Evolutionary conservation across 2,113 vertebrate species (phyloP), one percentile per base, ranked within the genome.

Genomic region (Salvelinus fontinalis): DNA sequence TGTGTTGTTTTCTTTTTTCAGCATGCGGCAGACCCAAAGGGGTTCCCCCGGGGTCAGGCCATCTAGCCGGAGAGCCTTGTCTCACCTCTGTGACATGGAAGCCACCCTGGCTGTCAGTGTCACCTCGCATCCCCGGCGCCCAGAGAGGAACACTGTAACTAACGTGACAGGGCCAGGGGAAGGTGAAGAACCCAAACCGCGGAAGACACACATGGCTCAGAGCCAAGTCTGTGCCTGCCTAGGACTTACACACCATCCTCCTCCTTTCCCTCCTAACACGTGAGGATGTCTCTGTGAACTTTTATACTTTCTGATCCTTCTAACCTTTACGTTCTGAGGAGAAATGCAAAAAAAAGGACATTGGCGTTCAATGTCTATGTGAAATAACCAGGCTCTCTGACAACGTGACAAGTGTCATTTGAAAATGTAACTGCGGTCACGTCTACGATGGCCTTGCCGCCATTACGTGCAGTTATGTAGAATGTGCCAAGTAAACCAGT

Each of bases 71-170:
- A 84, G 85, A 89, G 85, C 79, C 88, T 86, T 29, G 82, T 90
- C 85, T 90, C 89, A 91, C 90, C 91, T 92, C 87, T 31, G 54
- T 87, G 89, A 89, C 90, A 91, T 86, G 87, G 88, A 90, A 90
- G 89, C 90, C 89, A 87, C 85, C 87, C 82, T 70, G 87, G 86
- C 90, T 92, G 91, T 92, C 89, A 83, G 89, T 92, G 91, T 93
- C 89, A 84, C 89, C 89, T 93, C 88, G 74, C 87, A 89, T 91
- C 88, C 85, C 82, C 26, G 70, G 83, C 76, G 79, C 83, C 86
- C 71, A 57, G 86, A 84, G 85, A 88, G 76, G 82, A 83, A 84
- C 77, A 39, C 81, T 83, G 81, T 75, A 84, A 89, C 62, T 80
- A 74, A 79, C 71, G 87, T 87, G 88, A 91, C 86, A 84, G 88